Evolutionary conservation across 2,888 invertebrate genomes (phyloP), one percentile per base, ranked within the genome.

Genomic region (Epiblema foenella): DNA sequence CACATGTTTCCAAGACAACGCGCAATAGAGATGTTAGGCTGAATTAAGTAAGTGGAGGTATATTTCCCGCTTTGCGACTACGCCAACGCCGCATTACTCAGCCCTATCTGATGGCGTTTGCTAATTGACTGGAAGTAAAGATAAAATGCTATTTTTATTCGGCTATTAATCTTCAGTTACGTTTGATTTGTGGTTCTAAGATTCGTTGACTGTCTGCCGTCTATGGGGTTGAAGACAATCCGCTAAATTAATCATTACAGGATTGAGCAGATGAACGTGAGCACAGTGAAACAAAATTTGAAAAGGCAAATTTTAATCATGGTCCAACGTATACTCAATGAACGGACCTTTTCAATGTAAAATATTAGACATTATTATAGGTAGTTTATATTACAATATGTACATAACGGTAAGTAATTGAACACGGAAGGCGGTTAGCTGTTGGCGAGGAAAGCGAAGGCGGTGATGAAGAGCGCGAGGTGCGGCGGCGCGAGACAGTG

Each of bases 311-410:
- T 90, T 89, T 93, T 91, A 92, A 91, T 93, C 84, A 87, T 91
- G 93, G 92, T 91, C 93, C 92, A 89, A 90, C 89, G 91, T 91
- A 92, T 92, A 93, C 91, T 89, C 88, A 90, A 89, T 91, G 90
- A 91, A 90, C 90, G 92, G 92, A 93, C 92, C 93, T 84, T 89
- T 91, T 90, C 88, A 90, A 89, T 93, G 90, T 92, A 90, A 91
- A 93, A 90, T 67, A 71, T 90, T 89, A 90, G 80, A 89, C 90
- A 88, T 90, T 84, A 87, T 87, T 82, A 86, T 86, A 87, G 83
- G 85, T 85, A 88, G 81, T 79, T 79, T 87, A 91, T 89, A 87
- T 87, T 93, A 93, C 93, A 93, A 90, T 93, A 92, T 93, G 90
- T 93, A 92, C 92, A 92, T 84, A 86, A 83, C 84, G 83, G 83